Evolutionary conservation across 2,888 invertebrate genomes (phyloP).

Genomic region (Mayetiola destructor): DNA sequence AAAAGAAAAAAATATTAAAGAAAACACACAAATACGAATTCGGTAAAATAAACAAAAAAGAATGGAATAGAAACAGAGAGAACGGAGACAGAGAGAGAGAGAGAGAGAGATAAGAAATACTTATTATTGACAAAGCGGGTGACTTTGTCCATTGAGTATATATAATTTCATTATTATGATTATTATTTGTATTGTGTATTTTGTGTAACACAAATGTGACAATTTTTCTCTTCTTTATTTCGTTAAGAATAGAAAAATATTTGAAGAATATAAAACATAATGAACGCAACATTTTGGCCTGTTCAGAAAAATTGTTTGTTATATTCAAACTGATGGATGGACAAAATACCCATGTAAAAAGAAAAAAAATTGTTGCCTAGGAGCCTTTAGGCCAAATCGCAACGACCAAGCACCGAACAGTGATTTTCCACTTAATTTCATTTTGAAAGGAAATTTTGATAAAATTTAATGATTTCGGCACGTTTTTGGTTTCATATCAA

Average conservation of each 20-base stretch:
- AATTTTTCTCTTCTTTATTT: too few relatives aligned
- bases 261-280: too few relatives aligned
- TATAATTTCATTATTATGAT: not conserved
- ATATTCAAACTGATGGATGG: too few relatives aligned
- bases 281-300: too few relatives aligned
- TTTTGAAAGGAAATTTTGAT: too few relatives aligned
- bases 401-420: slow-evolving; percentile 10
- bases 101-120: not conserved
- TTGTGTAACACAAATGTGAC: too few relatives aligned
- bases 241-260: not conserved
- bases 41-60: not conserved
- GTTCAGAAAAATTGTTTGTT: too few relatives aligned
- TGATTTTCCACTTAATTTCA: slow-evolving; percentile 12
- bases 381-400: not conserved
- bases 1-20: not conserved
- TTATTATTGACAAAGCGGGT: too few relatives aligned
- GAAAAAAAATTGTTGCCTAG: not conserved
- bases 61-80: not conserved
- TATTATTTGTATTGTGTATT: not conserved
- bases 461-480: too few relatives aligned
- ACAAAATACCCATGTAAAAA: too few relatives aligned
- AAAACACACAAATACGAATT: not conserved
- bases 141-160: not conserved
- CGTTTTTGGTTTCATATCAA: too few relatives aligned
- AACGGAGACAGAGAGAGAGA: not conserved